Evolutionary conservation across 2,888 invertebrate genomes (phyloP), one percentile per base, ranked within the genome.

Genomic region (Drosophila niveifrons): DNA sequence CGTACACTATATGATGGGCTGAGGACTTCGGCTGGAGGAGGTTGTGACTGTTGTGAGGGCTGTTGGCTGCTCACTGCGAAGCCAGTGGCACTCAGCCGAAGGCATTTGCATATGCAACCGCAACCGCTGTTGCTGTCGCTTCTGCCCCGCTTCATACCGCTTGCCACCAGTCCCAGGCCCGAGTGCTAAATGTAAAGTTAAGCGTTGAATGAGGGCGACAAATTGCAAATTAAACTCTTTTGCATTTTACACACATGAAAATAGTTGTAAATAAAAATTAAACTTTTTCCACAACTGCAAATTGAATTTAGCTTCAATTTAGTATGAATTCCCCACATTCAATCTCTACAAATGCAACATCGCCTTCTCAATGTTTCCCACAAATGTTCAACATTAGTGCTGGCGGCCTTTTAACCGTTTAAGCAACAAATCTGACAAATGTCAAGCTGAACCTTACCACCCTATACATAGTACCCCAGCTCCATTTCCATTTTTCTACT

Each of bases 181-280:
- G 48, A 43, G 47, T 50, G 59, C 43, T 53, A 51, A 81, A 78
- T 78, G 80, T 80, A 85, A 85, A 88, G 85, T 85, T 85, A 83
- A 78, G 78, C 87, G 84, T 80, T 80, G 87, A 88, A 88, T 88
- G 83, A 83, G 87, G 82, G 80, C 85, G 89, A 85, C 85, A 85
- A 85, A 85, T 85, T 85, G 87, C 87, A 88, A 85, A 85, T 85
- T 85, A 88, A 85, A 85, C 89, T 88, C 85, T 88, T 87, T 88
- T 85, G 73, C 87, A 77, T 80, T 86, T 81, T 72, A 80, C 78
- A 80, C 82, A 83, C 76, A 86, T 69, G 74, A 76, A 72, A 78
- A 81, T 86, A 79, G 87, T 81, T 88, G 81, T 75, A 88, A 86
- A 84, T 88, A 88, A 86, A 88, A 88, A 65, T 78, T 61, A 82